Evolutionary conservation across 2,113 vertebrate genomes (phyloP).

Genomic region (Manacus vitellinus): DNA sequence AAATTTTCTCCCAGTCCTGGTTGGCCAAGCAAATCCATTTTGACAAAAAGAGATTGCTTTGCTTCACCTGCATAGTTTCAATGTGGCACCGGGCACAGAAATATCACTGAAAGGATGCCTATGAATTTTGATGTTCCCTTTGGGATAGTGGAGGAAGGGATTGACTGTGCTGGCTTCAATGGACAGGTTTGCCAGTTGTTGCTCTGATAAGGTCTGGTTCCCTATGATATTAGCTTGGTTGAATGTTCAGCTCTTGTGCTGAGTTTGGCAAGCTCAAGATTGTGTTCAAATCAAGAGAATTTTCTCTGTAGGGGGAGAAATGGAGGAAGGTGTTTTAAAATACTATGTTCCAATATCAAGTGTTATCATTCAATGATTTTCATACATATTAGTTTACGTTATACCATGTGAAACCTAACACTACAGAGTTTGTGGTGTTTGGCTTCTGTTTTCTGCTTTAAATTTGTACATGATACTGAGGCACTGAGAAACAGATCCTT

Average conservation of each 20-base stretch:
- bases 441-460: neutral
- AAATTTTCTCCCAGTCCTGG: neutral
- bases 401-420: neutral
- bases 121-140: neutral
- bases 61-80: neutral
- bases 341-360: neutral
- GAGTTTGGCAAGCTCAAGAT: neutral
- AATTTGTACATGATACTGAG: neutral
- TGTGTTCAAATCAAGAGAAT: neutral
- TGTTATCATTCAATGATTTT: neutral
- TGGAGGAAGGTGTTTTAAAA: neutral
- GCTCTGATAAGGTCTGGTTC: neutral
- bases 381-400: neutral
- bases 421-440: neutral
- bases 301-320: neutral
- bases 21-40: neutral
- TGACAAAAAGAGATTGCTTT: neutral
- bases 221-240: neutral
- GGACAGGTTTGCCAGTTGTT: neutral
- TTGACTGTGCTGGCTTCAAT: neutral
- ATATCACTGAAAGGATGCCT: neutral
- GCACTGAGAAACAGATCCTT: neutral
- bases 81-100: neutral
- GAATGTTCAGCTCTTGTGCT: neutral
- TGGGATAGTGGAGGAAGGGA: neutral